Evolutionary conservation across 2,797 vertebrate genomes (phyloP).

Genomic region (Apogon hyalosoma): DNA sequence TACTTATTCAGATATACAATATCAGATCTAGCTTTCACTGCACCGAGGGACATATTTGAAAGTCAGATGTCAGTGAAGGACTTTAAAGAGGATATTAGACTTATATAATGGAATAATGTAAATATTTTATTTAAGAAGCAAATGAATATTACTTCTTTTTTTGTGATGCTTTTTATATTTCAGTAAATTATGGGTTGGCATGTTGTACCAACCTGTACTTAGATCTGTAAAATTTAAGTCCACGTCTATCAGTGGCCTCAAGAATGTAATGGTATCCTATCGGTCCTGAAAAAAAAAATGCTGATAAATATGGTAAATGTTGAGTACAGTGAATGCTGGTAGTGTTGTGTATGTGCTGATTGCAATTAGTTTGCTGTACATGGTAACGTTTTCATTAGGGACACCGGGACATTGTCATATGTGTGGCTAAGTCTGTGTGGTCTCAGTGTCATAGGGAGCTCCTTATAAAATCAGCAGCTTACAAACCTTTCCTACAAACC

Average conservation of each 20-base stretch:
- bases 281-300: constrained; percentile 1
- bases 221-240: background rate
- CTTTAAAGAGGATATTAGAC: background rate
- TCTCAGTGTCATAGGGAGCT: constrained; percentile 28
- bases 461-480: constrained; percentile 30
- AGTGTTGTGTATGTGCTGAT: too few relatives aligned
- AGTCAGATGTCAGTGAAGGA: constrained; percentile 18
- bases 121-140: constrained; percentile 7
- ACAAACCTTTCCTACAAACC: constrained; percentile 26
- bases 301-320: too few relatives aligned
- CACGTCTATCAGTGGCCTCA: background rate
- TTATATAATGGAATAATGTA: background rate
- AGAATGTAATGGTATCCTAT: background rate
- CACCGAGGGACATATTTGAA: constrained; percentile 9
- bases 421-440: constrained; percentile 7
- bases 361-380: background rate
- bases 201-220: constrained; percentile 13
- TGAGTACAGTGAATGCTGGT: too few relatives aligned
- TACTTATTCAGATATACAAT: constrained; percentile 37
- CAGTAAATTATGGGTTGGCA: background rate
- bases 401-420: constrained; percentile 19
- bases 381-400: constrained; percentile 2
- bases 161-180: background rate
- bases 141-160: constrained; percentile 4
- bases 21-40: constrained; percentile 21